Evolutionary conservation across 2,797 vertebrate species (phyloP).

Genomic region (Poeciliopsis presidionis): DNA sequence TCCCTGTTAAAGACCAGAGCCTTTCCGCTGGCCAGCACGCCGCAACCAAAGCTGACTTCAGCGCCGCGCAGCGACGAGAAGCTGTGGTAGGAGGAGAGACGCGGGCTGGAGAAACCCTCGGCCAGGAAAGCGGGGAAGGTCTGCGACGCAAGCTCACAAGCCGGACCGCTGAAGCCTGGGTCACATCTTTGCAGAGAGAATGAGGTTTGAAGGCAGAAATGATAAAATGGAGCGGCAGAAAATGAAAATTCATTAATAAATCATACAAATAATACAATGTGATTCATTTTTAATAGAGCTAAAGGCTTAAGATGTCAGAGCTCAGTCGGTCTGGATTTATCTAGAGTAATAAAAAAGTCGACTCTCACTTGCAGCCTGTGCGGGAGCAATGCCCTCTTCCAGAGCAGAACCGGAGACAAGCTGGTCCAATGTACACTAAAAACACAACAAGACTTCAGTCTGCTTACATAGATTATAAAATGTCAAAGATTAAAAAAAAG

Average conservation of each 20-base stretch:
- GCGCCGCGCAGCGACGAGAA: slow-evolving; percentile 96
- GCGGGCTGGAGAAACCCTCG: slow-evolving; percentile 91
- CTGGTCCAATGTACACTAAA: slow-evolving; percentile 94
- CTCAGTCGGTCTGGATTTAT: slow-evolving; percentile 58
- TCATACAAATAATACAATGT: slow-evolving; percentile 50
- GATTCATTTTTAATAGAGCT: slow-evolving; percentile 56
- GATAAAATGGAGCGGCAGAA: slow-evolving; percentile 34
- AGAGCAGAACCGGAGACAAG: slow-evolving; percentile 96
- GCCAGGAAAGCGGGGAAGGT: slow-evolving; percentile 96
- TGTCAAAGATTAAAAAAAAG: too few species aligned
- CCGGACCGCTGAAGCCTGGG: slow-evolving; percentile 94
- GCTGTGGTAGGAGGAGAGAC: slow-evolving; percentile 96
- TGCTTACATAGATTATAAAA: neutral
- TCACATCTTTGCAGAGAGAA: slow-evolving; percentile 85
- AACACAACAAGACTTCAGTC: slow-evolving; percentile 8
- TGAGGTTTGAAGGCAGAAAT: slow-evolving; percentile 20
- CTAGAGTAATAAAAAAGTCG: slow-evolving; percentile 50
- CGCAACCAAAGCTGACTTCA: slow-evolving; percentile 96
- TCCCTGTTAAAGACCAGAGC: slow-evolving; percentile 97
- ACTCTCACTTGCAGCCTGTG: slow-evolving; percentile 95
- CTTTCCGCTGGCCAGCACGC: slow-evolving; percentile 96
- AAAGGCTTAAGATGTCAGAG: slow-evolving; percentile 37
- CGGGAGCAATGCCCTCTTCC: slow-evolving; percentile 95
- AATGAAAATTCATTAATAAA: slow-evolving; percentile 60
- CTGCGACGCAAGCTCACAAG: slow-evolving; percentile 94